A percentile compares a stretch with the other conserved stretches of the same genome.
These are phyloP conservation scores for Heliconius ethilla DNA, from an alignment of 2,888 invertebrate genomes.

Conservation along the genomic window DNA sequence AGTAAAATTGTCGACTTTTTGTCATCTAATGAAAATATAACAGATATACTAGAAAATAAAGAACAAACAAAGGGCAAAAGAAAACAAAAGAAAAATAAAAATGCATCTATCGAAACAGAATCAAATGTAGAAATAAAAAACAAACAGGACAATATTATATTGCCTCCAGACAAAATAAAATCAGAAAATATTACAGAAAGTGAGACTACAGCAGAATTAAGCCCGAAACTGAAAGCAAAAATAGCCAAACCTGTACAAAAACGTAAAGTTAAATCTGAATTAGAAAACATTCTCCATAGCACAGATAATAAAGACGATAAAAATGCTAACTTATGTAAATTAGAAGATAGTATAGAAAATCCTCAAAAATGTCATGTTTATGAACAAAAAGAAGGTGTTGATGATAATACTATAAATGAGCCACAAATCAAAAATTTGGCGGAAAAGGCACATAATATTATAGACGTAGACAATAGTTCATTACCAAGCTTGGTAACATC, in stretches of 20 bases:
- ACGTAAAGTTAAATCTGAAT: slow-evolving; percentile 51
- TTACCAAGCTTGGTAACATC: slow-evolving; percentile 12
- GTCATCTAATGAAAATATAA: background rate
- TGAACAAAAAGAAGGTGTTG: background rate
- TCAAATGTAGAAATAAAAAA: slow-evolving; percentile 19
- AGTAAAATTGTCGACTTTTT: slow-evolving; percentile 29
- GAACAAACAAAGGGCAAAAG: slow-evolving; percentile 47
- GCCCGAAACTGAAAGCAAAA: slow-evolving; percentile 58
- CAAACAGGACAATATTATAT: background rate
- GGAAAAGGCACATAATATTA: background rate
- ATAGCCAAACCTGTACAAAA: slow-evolving; percentile 71
- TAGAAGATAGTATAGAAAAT: background rate
- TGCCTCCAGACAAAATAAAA: slow-evolving; percentile 5
- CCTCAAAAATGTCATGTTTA: background rate
- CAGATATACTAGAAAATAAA: slow-evolving; percentile 1
- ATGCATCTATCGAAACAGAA: slow-evolving; percentile 40
- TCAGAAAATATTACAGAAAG: slow-evolving; percentile 1
- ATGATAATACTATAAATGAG: background rate
- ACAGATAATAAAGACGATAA: background rate
- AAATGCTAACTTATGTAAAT: background rate
- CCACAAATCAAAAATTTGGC: background rate
- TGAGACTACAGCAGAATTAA: slow-evolving; percentile 48
- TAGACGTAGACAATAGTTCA: background rate
- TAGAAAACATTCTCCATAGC: background rate
- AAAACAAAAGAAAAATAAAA: slow-evolving; percentile 56